Base-by-base conservation (phyloP, 2,888 invertebrate genomes). In the Agrochola macilenta region DNA sequence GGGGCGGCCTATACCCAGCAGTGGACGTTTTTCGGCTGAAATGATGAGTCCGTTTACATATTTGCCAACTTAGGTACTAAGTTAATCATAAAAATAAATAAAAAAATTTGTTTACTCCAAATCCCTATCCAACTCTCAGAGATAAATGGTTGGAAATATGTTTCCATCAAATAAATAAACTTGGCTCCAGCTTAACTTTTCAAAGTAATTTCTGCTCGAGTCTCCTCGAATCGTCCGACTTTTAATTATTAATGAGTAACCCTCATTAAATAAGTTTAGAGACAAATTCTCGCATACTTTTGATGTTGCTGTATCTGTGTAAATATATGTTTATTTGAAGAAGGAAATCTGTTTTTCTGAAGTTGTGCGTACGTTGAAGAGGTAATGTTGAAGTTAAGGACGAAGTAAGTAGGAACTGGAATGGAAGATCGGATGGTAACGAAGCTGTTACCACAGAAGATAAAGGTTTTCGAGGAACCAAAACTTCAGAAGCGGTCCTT, bases 181-280 rank as follows among this genome's bases (percentile, higher is more conserved):
- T 84, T 84, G 65, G 63, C 72, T 87, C 30, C 58, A 60, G 64
- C 78, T 70, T 74, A 82, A 83, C 84, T 87, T 86, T 65, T 61
- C 66, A 52, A 70, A 84, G 83, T 79, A 79, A 87, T 84, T 87
- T 84, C 79, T 71, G 71, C 70, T 63, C 65, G 84, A 87, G 84
- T 73, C 75, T 75, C 49, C 80, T 64, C 49, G 76, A 81, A 87
- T 87, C 84, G 83, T 82, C 83, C 23, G 87, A 88, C 86, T 90
- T 89, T 87, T 88, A 91, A 91, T 91, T 88, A 87, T 84, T 89
- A 89, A 90, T 90, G 90, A 87, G 87, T 87, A 75, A 86, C 85
- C 85, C 79, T 83, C 86, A 80, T 84, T 85, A 87, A 86, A 71
- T 78, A 82, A 88, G 70, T 88, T 88, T 80, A 58, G 77, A 80